A percentile compares a stretch with the other conserved stretches of the same genome.
These are phyloP conservation scores for Lates japonicus DNA, from an alignment of 2,797 vertebrate genomes.

Conservation along the genomic window DNA sequence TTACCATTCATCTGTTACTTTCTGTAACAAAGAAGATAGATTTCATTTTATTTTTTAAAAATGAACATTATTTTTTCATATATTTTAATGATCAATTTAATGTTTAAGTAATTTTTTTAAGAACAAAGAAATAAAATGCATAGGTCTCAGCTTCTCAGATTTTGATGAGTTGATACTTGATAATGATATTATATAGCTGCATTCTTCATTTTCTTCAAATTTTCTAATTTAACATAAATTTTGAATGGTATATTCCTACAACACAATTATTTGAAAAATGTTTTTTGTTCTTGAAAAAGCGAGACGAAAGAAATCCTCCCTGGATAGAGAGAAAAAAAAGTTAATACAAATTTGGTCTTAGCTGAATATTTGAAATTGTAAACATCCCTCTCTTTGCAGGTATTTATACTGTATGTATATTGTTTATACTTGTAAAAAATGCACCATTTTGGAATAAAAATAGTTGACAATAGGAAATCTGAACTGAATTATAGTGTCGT, in stretches of 20 bases:
- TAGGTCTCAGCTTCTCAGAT: not conserved
- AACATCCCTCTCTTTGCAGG: not conserved
- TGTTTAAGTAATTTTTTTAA: not conserved
- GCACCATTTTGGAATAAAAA: not conserved
- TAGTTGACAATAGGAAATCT: not conserved
- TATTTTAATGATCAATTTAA: not conserved
- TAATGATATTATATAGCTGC: not conserved
- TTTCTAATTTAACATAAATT: not conserved
- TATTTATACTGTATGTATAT: not conserved
- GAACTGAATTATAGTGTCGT: not conserved
- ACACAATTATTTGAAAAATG: not conserved
- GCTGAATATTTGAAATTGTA: not conserved
- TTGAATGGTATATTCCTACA: not conserved
- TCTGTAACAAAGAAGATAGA: not conserved
- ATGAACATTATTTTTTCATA: not conserved
- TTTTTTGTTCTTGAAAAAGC: not conserved
- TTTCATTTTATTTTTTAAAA: not conserved
- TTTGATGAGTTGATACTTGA: not conserved
- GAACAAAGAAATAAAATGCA: not conserved
- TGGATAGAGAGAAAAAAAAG: not conserved
- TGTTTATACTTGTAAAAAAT: not conserved
- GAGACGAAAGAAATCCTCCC: not conserved
- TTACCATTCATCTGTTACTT: not conserved
- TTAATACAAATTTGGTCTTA: not conserved
- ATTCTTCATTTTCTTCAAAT: not conserved